phyloP scores from a whole-genome alignment of 2,113 vertebrate species.

The Misgurnus anguillicaudatus region DNA sequence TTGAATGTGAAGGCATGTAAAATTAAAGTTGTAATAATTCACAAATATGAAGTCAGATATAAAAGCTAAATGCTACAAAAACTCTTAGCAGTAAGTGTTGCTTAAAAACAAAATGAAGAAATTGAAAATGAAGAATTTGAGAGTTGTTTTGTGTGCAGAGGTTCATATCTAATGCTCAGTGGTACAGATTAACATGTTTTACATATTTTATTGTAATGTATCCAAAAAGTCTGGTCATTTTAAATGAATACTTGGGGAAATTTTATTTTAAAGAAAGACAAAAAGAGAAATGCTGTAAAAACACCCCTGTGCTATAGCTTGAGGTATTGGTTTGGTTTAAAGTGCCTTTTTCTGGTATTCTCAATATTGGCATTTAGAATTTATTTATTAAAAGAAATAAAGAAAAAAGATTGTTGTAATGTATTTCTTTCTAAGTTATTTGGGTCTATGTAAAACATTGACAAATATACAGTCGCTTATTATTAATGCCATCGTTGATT shows the following conservation, averaged over 20 bases:
- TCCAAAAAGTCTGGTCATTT: not conserved
- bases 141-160: not conserved
- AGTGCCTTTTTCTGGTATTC: too few species aligned
- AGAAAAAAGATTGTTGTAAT: too few species aligned
- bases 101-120: not conserved
- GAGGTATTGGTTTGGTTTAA: not conserved
- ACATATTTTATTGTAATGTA: not conserved
- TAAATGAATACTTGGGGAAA: not conserved
- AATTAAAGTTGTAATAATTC: not conserved
- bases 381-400: too few species aligned
- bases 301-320: slow-evolving; percentile 1
- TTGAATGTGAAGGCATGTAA: not conserved
- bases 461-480: too few species aligned
- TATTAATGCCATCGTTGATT: too few species aligned
- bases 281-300: too few species aligned
- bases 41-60: not conserved
- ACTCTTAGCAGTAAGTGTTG: not conserved
- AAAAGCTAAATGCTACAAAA: not conserved
- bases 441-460: too few species aligned
- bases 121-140: not conserved
- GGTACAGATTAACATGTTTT: too few species aligned
- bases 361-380: too few species aligned
- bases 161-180: not conserved
- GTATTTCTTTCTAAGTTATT: too few species aligned
- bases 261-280: too few species aligned